A percentile compares a stretch with the other conserved stretches of the same genome.
phyloP scores from a whole-genome alignment of 1,140 invertebrate genomes.

The Archivesica marissinica region DNA sequence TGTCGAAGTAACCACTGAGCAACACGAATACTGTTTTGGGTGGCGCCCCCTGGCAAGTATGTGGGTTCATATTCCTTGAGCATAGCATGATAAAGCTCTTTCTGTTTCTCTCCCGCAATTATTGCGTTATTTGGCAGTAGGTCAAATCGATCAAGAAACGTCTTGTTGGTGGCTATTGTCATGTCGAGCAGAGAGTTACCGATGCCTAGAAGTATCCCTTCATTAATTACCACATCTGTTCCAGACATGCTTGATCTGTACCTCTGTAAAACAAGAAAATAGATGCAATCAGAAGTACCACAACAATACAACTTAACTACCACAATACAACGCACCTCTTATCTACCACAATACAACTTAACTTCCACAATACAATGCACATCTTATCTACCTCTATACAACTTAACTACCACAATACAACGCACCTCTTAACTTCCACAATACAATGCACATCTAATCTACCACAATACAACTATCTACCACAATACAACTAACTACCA shows the following conservation, averaged over 20 bases:
- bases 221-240: conserved; percentile 29
- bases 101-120: conserved; percentile 94
- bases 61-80: conserved; percentile 88
- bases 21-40: conserved; percentile 97
- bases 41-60: conserved; percentile 97
- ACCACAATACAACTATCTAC: too few relatives aligned
- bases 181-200: conserved; percentile 99
- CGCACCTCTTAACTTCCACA: too few relatives aligned
- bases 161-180: conserved; percentile 90
- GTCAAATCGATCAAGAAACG: conserved; percentile 91
- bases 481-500: too few relatives aligned
- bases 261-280: conserved; percentile 60
- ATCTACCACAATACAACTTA: too few relatives aligned
- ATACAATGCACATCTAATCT: too few relatives aligned
- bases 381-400: too few relatives aligned
- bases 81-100: conserved; percentile 75
- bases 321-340: too few relatives aligned
- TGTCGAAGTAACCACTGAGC: conserved; percentile 94
- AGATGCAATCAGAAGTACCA: too few relatives aligned
- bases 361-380: too few relatives aligned
- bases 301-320: too few relatives aligned
- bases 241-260: conserved; percentile 48
- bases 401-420: too few relatives aligned
- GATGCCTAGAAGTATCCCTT: conserved; percentile 92
- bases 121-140: conserved; percentile 97